These are phyloP conservation scores for Mylabris sibirica DNA, from an alignment of 2,888 invertebrate species.

Conservation along the genomic window DNA sequence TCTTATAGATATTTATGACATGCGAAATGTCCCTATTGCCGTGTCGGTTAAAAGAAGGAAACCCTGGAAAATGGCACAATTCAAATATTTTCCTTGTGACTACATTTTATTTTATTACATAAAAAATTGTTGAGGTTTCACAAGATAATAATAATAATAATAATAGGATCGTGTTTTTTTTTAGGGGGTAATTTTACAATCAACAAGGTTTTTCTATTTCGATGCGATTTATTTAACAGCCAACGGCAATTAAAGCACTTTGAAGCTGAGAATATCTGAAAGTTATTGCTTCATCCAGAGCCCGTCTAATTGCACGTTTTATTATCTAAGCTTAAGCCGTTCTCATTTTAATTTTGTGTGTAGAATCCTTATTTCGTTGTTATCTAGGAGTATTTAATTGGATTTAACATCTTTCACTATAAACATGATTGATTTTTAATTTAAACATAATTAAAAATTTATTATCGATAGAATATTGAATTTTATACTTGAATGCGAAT, in stretches of 20 bases:
- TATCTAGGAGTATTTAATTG: background rate
- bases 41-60: background rate
- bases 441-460: background rate
- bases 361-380: background rate
- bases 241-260: background rate
- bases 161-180: no score
- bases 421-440: background rate
- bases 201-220: background rate
- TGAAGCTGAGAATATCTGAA: conserved; percentile 4
- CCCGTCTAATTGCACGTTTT: conserved; percentile 9
- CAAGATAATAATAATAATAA: no score
- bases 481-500: background rate
- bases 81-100: background rate
- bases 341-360: conserved; percentile 8
- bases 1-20: conserved; percentile 1
- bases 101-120: background rate
- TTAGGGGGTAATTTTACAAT: background rate
- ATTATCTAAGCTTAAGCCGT: background rate
- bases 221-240: background rate
- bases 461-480: no score
- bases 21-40: background rate
- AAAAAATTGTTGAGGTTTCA: background rate
- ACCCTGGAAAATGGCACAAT: background rate
- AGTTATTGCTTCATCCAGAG: conserved; percentile 1
- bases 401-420: background rate